Evolutionary conservation across 1,140 invertebrate species (phyloP), one percentile per base, ranked within the genome.

Genomic region (Macrotrachela quadricornifera): DNA sequence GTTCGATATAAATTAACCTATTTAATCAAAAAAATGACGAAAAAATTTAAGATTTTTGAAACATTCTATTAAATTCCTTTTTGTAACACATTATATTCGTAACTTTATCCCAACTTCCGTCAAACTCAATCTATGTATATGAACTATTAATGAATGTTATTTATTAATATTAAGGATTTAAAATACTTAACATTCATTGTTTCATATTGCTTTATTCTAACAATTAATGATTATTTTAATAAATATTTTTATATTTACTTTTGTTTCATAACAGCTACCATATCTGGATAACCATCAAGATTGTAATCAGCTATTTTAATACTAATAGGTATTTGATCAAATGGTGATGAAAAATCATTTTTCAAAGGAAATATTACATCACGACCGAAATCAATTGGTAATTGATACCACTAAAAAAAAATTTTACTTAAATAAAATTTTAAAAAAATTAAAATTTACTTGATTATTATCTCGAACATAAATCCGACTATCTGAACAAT

Each of bases 251-350:
- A 53, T 38, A 43, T 45, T 51, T 57, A 55, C 44, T 8, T 30
- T 30, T 21, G 39, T 48, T 58, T 46, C 0, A 91, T 61, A 0
- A 83, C 83, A 40, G 81, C 78, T 11, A 94, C 63, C 42, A 94
- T 72, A 72, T 96, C 90, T 10, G 86, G 85, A 72, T 82, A 94
- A 0, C 88, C 88, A 71, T 96, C 88, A 77, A 91, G 80, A 64
- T 94, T 88, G 59, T 83, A 87, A 68, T 96, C 88, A 1, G 85
- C 88, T 59, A 79, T 79, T 46, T 85, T 73, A 42, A 90, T 71
- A 3, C 82, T 83, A 16, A 88, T 82, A 30, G 21, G 21, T 30
- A 30, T 30, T 30, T 8, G 21, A 30, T 30, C 21, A 30, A 30
- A 30, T 8, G 21, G 21, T 30, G 21, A 30, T 30, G 21, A 8